Evolutionary conservation across 2,888 invertebrate genomes (phyloP), one percentile per base, ranked within the genome.

Genomic region (Drosophila vallismaia): DNA sequence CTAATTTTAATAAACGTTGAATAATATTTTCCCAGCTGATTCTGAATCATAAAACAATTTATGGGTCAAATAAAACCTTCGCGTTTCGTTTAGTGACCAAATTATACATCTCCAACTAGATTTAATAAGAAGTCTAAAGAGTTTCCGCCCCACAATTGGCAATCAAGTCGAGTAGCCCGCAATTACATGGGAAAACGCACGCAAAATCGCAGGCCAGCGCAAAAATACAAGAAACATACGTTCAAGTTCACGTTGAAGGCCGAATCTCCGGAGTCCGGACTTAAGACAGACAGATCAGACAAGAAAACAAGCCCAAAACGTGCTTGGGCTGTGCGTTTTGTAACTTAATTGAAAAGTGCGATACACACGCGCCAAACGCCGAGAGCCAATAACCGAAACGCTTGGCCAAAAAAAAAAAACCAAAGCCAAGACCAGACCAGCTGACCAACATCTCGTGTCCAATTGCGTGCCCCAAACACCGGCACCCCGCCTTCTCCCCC

Each of bases 271-370:
- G 44, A 44, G 44, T 24, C 4, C 42, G 42, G 29, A 42, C 28
- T 24, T 6, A 19, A 36, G 52, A 28, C 55, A 49, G 45, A 75
- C 57, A 57, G 54, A 64, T 52, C 53, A 58, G 50, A 62, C 63
- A 55, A 33, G 36, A 68, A 69, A 62, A 64, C 57, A 52, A 54
- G 58, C 36, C 31, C 42, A 66, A 80, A 82, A 84, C 87, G 82
- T 86, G 87, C 79, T 64, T 59, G 87, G 74, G 66, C 80, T 4
- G 81, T 82, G 82, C 82, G 82, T 87, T 87, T 87, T 85, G 84
- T 78, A 83, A 80, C 66, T 80, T 86, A 85, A 84, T 84, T 86
- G 86, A 84, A 86, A 84, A 88, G 83, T 83, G 87, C 82, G 82
- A 84, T 75, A 87, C 77, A 87, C 86, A 86, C 86, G 86, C 86